Evolutionary conservation across 2,797 vertebrate species (phyloP), one percentile per base, ranked within the genome.

Genomic region (Hirundo rustica): DNA sequence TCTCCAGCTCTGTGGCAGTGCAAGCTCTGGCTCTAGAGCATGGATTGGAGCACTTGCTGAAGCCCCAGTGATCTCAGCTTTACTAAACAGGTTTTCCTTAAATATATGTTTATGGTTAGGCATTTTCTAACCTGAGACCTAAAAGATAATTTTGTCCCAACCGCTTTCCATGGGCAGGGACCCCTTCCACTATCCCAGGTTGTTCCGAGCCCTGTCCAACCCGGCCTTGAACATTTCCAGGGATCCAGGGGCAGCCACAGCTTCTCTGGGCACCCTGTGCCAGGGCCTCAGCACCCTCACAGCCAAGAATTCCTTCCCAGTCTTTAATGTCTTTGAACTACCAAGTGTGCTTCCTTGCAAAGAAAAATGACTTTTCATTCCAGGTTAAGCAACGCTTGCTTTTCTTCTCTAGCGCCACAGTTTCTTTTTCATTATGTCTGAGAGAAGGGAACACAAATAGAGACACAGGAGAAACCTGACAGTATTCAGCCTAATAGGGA

Each of bases 341-440:
- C 55, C n/a, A 34, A 27, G 10, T 7, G 54, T 4, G 7, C 48
- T 81, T 81, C 23, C 44, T 66, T 44, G 65, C 26, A 62, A 72
- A 55, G 40, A 75, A 66, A 88, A 85, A 19, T 20, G 2, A 0
- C 5, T 44, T 92, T 84, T 81, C 36, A 62, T 78, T 53, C 48
- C 13, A 47, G 10, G 38, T 72, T 38, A 72, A 83, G 60, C 32
- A 60, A 25, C 16, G 4, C 6, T 8, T 88, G 21, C 23, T 48
- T 89, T 77, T 44, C 80, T 68, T 14, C 47, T 88, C 40, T 44
- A 88, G 16, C 26, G 19, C 74, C 0, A 0, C 50, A 13, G 29
- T 48, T 94, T 93, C 44, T 27, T 92, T 87, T 84, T 78, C 67
- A 22, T 88, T 77, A 50, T 27, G 27, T 29, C 65, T 92, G 38